Conservation (phyloP, 1,140 invertebrate species). For the Paraescarpia echinospica region DNA sequence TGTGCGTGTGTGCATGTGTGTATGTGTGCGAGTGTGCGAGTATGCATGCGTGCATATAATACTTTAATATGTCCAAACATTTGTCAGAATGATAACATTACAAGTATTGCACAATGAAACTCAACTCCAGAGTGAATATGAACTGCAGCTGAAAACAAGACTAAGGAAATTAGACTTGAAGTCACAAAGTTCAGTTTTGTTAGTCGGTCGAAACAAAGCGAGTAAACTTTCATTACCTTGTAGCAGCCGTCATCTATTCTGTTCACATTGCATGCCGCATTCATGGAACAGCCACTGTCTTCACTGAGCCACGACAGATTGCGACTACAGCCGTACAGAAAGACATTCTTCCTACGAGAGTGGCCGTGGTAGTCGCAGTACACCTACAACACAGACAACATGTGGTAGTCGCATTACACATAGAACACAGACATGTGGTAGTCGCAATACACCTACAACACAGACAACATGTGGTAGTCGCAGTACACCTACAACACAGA, state of each 20-base stretch:
- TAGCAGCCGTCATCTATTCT: constrained; percentile 55
- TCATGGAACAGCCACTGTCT: constrained; percentile 45
- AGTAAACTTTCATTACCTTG: constrained; percentile 42
- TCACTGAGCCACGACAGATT: constrained; percentile 50
- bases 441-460: too few species aligned
- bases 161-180: too few species aligned
- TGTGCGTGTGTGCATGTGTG: not conserved
- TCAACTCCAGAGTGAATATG: too few species aligned
- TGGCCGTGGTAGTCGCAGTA: constrained; percentile 93
- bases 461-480: too few species aligned
- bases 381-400: constrained; percentile 63
- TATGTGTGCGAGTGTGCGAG: not conserved
- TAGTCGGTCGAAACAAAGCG: not conserved
- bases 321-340: constrained; percentile 83
- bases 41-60: not conserved
- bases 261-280: constrained; percentile 47
- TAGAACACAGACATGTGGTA: too few species aligned
- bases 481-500: too few species aligned
- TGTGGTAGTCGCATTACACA: not conserved
- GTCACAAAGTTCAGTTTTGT: too few species aligned
- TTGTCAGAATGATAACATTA: too few species aligned
- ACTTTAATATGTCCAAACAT: not conserved
- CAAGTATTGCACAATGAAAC: too few species aligned
- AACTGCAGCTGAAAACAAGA: too few species aligned
- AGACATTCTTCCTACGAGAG: constrained; percentile 84